Percentiles rank a stretch among this genome's conserved stretches.
These are phyloP conservation scores for Labrus mixtus DNA, from an alignment of 2,113 vertebrate genomes.

Conservation along the genomic window DNA sequence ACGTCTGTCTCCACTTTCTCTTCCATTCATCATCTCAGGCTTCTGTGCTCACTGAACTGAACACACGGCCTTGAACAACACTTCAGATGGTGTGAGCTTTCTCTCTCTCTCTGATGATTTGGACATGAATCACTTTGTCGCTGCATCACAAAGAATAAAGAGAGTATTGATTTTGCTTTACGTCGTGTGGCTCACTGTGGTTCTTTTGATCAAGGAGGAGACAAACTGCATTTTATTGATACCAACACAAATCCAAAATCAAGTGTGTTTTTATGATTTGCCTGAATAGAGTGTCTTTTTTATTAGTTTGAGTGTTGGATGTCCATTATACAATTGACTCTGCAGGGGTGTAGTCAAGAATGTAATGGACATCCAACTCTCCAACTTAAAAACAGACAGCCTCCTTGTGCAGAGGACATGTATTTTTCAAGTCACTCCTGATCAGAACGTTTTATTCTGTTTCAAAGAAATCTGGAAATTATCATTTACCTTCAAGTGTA, in stretches of 20 bases:
- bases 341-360: slow-evolving; percentile 7
- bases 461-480: no score
- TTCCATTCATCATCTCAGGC: slow-evolving; percentile 78
- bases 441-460: no score
- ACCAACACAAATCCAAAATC: slow-evolving; percentile 2
- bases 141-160: slow-evolving; percentile 67
- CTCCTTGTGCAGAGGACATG: not conserved
- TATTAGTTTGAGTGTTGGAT: slow-evolving; percentile 22
- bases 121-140: slow-evolving; percentile 77
- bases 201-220: slow-evolving; percentile 48
- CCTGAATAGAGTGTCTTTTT: not conserved
- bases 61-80: slow-evolving; percentile 69
- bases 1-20: slow-evolving; percentile 74
- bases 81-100: slow-evolving; percentile 64
- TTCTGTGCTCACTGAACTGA: slow-evolving; percentile 67
- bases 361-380: no score
- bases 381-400: no score
- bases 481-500: no score
- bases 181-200: slow-evolving; percentile 35
- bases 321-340: slow-evolving; percentile 7
- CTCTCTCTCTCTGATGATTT: slow-evolving; percentile 67
- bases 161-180: slow-evolving; percentile 73
- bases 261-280: not conserved
- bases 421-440: not conserved
- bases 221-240: slow-evolving; percentile 54